Evolutionary conservation across 1,140 invertebrate genomes (phyloP), one percentile per base, ranked within the genome.

Genomic region (Halesus radiatus): DNA sequence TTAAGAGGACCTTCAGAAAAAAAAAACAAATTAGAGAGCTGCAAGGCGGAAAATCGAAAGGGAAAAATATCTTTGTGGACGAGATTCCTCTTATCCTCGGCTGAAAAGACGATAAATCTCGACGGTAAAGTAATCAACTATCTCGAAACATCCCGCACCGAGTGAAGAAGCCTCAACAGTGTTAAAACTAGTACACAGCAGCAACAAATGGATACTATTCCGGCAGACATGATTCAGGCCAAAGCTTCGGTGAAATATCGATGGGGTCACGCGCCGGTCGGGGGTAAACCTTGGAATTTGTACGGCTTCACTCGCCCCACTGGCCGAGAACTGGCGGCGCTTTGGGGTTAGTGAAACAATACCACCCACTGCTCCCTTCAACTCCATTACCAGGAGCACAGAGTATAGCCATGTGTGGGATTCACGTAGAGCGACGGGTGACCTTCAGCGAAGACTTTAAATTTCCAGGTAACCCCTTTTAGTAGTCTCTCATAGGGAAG

Each of bases 221-320:
- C 15, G 56, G 70, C 70, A 18, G 68, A 72, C 68, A 50, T 72
- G 50, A 72, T 72, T 72, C 23, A 74, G 52, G 22, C 54, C 37
- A 32, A 32, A 75, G 26, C 72, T 23, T 75, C 29, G 29, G 72
- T 75, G 72, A 75, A 75, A 75, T 75, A 75, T 75, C 53, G 72
- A 75, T 60, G 29, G 54, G 72, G 54, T 58, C 72, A 75, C 26
- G 54, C 54, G 72, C 37, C 70, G 20, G 26, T 18, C 53, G 53
- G 72, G 72, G 53, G 53, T 58, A 75, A 75, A 56, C 72, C 72
- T 75, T 58, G 52, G 72, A 75, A 75, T 75, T 75, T 75, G 72
- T 75, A 56, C 53, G 72, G 72, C 72, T 75, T 75, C n/a, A 1
- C 70, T 74, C 29, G 72, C 72, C 72, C 72, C 72, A 75, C 53